Conservation (phyloP, 2,888 invertebrate genomes). For the Sialis fuliginosa region DNA sequence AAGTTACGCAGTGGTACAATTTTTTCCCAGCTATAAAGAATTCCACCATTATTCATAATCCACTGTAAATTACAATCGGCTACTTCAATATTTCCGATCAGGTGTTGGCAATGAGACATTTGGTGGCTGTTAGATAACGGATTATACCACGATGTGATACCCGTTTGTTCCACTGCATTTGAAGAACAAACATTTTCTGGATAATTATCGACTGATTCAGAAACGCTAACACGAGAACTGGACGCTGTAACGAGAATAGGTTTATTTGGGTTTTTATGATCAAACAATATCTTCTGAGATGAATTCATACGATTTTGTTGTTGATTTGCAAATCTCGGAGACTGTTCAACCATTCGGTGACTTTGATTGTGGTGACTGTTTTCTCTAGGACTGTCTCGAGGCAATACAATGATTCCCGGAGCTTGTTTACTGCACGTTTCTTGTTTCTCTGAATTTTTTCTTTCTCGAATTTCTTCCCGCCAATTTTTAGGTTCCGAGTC, state of each 20-base stretch:
- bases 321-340: conserved; percentile 6
- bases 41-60: conserved; percentile 37
- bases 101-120: conserved; percentile 5
- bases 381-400: conserved; percentile 9
- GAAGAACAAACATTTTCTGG: conserved; percentile 7
- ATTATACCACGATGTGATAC: conserved; percentile 38
- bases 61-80: conserved; percentile 50
- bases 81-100: conserved; percentile 45
- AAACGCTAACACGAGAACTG: conserved; percentile 22
- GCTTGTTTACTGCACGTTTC: conserved; percentile 2
- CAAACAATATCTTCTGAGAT: conserved; percentile 33
- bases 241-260: conserved; percentile 49
- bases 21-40: conserved; percentile 46
- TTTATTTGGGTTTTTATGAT: conserved; percentile 48
- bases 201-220: conserved; percentile 2
- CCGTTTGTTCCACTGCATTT: conserved; percentile 30
- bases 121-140: conserved; percentile 14
- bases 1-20: conserved; percentile 42
- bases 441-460: conserved; percentile 13
- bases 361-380: background rate
- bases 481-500: conserved; percentile 21
- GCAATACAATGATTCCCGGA: conserved; percentile 21
- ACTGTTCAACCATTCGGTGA: conserved; percentile 1
- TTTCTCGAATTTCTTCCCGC: conserved; percentile 21
- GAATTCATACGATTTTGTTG: conserved; percentile 7